phyloP scores from a whole-genome alignment of 2,888 invertebrate genomes.

The Megastigmus dorsalis region DNA sequence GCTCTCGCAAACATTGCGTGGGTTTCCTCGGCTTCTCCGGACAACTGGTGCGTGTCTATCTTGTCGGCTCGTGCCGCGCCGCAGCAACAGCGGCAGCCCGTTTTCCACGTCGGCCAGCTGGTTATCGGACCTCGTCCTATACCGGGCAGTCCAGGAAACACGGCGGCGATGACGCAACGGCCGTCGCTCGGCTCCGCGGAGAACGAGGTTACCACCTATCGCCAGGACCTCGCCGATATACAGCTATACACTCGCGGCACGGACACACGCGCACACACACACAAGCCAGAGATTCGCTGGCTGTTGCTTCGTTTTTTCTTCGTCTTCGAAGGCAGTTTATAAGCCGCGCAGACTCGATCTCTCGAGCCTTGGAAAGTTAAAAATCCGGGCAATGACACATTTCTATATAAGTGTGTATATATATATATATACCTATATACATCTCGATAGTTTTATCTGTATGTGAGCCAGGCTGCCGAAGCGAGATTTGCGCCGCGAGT shows the following conservation, averaged over 20 bases:
- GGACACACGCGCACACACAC: too few species aligned
- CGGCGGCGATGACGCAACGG: slow-evolving; percentile 52
- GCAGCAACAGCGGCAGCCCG: slow-evolving; percentile 52
- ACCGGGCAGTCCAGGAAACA: slow-evolving; percentile 55
- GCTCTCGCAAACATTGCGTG: slow-evolving; percentile 51
- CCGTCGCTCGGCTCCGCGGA: too few species aligned
- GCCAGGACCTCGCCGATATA: slow-evolving; percentile 15
- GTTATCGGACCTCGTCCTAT: slow-evolving; percentile 53
- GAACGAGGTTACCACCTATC: slow-evolving; percentile 13
- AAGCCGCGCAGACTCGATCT: slow-evolving; percentile 21
- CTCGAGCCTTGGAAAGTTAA: slow-evolving; percentile 26
- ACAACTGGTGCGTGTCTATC: slow-evolving; percentile 62
- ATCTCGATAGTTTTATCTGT: too few species aligned
- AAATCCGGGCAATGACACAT: slow-evolving; percentile 35
- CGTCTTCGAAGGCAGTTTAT: slow-evolving; percentile 2
- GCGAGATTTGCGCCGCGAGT: background rate
- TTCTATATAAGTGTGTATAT: background rate
- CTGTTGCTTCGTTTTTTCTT: background rate
- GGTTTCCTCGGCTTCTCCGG: slow-evolving; percentile 57
- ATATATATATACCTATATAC: too few species aligned
- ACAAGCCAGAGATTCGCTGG: background rate
- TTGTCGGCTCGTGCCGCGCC: too few species aligned
- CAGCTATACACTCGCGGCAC: too few species aligned
- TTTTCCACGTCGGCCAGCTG: slow-evolving; percentile 54
- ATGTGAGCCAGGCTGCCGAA: too few species aligned